A percentile compares a stretch with the other conserved stretches of the same genome.
Evolutionary conservation across 37 sponge, comb jelly and placozoan genomes (phyloP).

Genomic region (Diacarnus erythraeanus): DNA sequence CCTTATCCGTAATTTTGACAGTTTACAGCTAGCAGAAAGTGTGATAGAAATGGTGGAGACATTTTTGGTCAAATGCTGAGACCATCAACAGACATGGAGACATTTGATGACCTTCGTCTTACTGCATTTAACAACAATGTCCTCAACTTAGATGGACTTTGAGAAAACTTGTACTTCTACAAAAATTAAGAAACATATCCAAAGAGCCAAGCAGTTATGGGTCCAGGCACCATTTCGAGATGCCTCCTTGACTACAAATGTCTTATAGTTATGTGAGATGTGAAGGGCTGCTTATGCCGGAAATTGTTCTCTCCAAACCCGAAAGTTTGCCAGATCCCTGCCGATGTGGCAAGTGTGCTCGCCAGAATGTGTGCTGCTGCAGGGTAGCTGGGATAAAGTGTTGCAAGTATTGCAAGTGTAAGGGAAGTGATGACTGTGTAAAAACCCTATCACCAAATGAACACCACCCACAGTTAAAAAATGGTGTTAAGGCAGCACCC

Average conservation of each 20-base stretch:
- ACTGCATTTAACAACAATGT: constrained; percentile 7
- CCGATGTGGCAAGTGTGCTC: constrained; percentile 4
- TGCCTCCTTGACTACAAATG: not conserved
- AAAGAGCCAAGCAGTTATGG: constrained; percentile 4
- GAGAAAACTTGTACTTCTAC: not conserved
- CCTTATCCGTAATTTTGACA: not conserved
- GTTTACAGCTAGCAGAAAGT: not conserved
- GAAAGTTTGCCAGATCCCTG: constrained; percentile 17
- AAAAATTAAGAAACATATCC: constrained; percentile 5
- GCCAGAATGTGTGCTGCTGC: constrained; percentile 4
- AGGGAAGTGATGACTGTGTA: constrained; percentile 8
- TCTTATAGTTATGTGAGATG: too few relatives aligned
- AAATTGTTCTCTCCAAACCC: not conserved
- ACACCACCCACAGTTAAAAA: not conserved
- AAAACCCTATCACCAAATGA: constrained; percentile 17
- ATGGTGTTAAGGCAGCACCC: too few relatives aligned
- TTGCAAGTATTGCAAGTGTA: too few relatives aligned
- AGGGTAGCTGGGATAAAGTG: too few relatives aligned
- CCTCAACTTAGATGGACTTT: constrained; percentile 7
- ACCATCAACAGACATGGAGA: too few relatives aligned
- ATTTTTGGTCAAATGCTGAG: too few relatives aligned
- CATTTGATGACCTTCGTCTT: constrained; percentile 13
- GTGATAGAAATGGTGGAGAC: not conserved
- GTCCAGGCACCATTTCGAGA: too few relatives aligned
- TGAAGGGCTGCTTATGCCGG: not conserved